A percentile compares a stretch with the other conserved stretches of the same genome.
Evolutionary conservation across 2,888 invertebrate species (phyloP).

Genomic region (Rambutsinella grinnellia): DNA sequence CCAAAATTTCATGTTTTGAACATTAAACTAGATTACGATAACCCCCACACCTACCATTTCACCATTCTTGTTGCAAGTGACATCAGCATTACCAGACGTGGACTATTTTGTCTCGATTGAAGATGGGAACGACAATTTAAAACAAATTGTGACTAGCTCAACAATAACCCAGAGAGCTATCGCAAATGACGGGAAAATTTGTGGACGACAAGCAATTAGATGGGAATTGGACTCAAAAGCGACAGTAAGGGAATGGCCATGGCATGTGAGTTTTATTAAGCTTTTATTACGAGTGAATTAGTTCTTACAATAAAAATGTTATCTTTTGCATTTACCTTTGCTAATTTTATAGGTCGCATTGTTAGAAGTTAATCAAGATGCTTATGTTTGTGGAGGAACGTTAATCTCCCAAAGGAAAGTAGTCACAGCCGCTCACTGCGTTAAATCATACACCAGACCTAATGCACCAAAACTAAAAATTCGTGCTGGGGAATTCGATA

Average conservation of each 20-base stretch:
- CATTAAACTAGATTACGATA: not conserved
- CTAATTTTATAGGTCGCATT: constrained; percentile 68
- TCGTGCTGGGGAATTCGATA: constrained; percentile 70
- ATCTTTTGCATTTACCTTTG: too few relatives aligned
- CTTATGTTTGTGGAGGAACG: constrained; percentile 67
- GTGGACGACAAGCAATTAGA: constrained; percentile 66
- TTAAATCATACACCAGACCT: constrained; percentile 66
- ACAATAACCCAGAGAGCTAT: not conserved
- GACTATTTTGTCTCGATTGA: constrained; percentile 22
- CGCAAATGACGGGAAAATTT: constrained; percentile 44
- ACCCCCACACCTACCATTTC: not conserved
- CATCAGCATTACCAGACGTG: constrained; percentile 10
- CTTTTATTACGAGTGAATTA: not conserved
- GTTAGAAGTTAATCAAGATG: constrained; percentile 69
- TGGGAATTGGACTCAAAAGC: constrained; percentile 68
- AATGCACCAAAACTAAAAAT: constrained; percentile 67
- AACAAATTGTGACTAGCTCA: constrained; percentile 12
- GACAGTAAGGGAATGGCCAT: constrained; percentile 70
- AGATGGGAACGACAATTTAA: constrained; percentile 23
- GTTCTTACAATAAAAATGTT: not conserved
- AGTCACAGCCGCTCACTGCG: constrained; percentile 37
- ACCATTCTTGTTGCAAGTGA: too few relatives aligned
- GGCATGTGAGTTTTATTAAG: constrained; percentile 69
- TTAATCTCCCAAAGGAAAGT: constrained; percentile 16
- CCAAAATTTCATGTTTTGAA: not conserved